Base-by-base conservation (phyloP, 2,797 vertebrate genomes). In the Protosalanx chinensis region DNA sequence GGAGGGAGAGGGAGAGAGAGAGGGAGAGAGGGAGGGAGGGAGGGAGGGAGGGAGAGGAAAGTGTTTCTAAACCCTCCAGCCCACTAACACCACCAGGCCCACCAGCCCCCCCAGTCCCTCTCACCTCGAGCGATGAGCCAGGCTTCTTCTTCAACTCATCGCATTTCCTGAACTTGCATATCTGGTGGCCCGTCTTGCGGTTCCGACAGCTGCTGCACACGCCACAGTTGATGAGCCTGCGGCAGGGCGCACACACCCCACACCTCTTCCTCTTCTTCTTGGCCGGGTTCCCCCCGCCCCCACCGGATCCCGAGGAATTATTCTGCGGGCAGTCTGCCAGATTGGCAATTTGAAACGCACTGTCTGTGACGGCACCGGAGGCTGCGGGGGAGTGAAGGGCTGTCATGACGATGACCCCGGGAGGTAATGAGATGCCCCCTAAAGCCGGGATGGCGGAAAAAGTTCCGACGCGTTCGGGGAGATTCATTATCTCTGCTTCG, bases 141-240 rank as follows among this genome's bases (percentile, higher is more conserved):
- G 97, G 96, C 91, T 98, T 98, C 94, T 98, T 98, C 93, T 98
- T 98, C 90, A 98, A 93, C 93, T 98, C 96, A 86, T 98, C 97
- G 75, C 97, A 98, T 95, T 98, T 98, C 91, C 97, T 96, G 93
- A 98, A 97, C 91, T 98, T 98, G 96, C 97, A 98, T 95, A 98
- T 98, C 95, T 98, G 97, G 95, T 98, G 97, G 94, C 97, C 97
- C 80, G 96, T 98, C 95, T 98, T 98, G 94, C 96, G 97, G 93
- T 98, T 98, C 93, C 96, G 94, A 95, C 97, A 98, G 90, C 96
- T 98, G 95, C 96, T 98, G 94, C 96, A 98, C 88, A 97, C 96
- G 85, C 96, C 97, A 86, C 97, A 98, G 95, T 98, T 98, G 95
- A 98, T 97, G 92, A 98, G 96, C 93, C 96, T 92, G 94, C 97